Evolutionary conservation across 2,113 vertebrate species (phyloP).

Genomic region (Drymodes brunneopygia): DNA sequence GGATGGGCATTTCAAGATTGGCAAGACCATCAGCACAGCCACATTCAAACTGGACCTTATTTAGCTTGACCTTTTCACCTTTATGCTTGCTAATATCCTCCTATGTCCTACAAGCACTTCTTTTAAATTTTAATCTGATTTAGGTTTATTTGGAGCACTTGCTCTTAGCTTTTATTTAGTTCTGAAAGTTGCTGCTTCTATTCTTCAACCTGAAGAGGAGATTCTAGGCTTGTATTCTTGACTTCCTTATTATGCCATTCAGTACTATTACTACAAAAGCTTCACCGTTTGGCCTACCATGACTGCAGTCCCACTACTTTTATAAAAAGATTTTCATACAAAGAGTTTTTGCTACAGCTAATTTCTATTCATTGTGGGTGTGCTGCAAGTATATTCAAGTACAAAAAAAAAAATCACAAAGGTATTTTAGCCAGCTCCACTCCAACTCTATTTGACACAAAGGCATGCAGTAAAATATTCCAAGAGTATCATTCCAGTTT

Average conservation of each 20-base stretch:
- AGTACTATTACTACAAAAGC: background rate
- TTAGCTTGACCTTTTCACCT: background rate
- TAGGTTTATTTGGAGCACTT: background rate
- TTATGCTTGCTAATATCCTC: background rate
- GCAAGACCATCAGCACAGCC: background rate
- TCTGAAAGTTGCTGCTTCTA: background rate
- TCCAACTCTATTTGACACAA: slow-evolving; percentile 2
- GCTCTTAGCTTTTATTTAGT: background rate
- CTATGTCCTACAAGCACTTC: background rate
- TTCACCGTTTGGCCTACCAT: background rate
- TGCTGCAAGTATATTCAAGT: background rate
- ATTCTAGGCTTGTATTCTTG: background rate
- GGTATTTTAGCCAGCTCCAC: background rate
- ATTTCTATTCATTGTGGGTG: background rate
- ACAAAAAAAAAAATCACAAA: background rate
- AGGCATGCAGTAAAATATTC: slow-evolving; percentile 26
- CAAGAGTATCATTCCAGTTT: slow-evolving; percentile 28
- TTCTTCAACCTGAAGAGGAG: background rate
- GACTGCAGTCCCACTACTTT: background rate
- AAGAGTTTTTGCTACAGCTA: background rate
- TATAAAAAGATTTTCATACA: background rate
- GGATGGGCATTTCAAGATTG: background rate
- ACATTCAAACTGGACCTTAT: background rate
- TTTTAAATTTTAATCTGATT: background rate
- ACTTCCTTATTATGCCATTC: background rate